Evolutionary conservation across 2,797 vertebrate genomes (phyloP), one percentile per base, ranked within the genome.

Genomic region (Scolopax rusticola): DNA sequence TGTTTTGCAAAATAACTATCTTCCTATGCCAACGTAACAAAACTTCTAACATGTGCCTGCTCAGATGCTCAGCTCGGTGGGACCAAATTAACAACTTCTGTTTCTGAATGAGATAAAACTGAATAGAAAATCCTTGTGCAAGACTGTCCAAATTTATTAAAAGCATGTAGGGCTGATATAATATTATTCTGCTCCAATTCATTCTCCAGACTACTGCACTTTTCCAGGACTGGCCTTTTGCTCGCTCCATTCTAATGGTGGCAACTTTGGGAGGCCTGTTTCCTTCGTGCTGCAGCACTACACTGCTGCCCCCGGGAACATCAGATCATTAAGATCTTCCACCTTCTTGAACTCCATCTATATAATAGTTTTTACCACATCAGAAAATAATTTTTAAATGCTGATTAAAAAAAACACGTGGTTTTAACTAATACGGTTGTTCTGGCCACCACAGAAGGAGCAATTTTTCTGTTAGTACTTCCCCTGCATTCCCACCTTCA

Each of bases 121-220:
- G n/a, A 89, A 33, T 21, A 63, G 54, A 77, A 92, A 56, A 3
- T 74, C 51, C 45, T 67, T 63, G 41, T 19, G 65, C 21, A 88
- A 88, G 54, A 43, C 23, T 67, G 87, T 68, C 50, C 64, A 84
- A 47, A 20, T 63, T 94, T 91, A 70, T 65, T 94, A 91, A 84
- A 86, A 86, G n/a, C 61, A 57, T 36, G 54, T 41, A 81, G n/a
- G 48, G 70, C n/a, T 75, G 61, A 68, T 85, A 74, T 13, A 56
- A 38, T 78, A 71, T 50, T 83, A 50, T 82, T 68, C 15, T 51
- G 41, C 27, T 74, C 76, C 63, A 78, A 43, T 71, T 88, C 28
- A 36, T 32, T 69, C 53, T 74, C 10, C 41, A 93, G 76, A 73
- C 36, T 68, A 60, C 65, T 15, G 25, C 9, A 32, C 14, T 71